Conservation (phyloP, 2,888 invertebrate genomes). For the Unio delphinus region DNA sequence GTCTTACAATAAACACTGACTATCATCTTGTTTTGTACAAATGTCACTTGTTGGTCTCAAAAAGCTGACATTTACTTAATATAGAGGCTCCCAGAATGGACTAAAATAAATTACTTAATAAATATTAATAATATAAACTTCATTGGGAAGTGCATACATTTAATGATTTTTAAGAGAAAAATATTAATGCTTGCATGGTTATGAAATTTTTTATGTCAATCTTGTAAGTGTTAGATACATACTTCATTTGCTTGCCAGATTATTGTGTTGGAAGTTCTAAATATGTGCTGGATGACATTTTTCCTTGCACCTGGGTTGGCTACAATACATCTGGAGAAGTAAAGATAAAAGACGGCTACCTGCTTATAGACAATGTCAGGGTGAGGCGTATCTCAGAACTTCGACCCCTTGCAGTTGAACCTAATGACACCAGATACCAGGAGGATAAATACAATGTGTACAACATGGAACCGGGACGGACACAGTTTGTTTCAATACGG, state of each 20-base stretch:
- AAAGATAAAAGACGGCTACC: conserved; percentile 27
- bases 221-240: background rate
- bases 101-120: too few relatives aligned
- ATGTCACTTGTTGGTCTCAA: too few relatives aligned
- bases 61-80: too few relatives aligned
- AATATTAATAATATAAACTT: too few relatives aligned
- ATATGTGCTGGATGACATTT: conserved; percentile 22
- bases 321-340: conserved; percentile 32
- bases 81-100: too few relatives aligned
- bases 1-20: too few relatives aligned
- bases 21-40: too few relatives aligned
- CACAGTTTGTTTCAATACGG: conserved; percentile 35
- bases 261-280: conserved; percentile 37
- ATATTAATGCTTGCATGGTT: too few relatives aligned
- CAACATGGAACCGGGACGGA: conserved; percentile 44
- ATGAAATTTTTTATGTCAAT: too few relatives aligned
- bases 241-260: conserved; percentile 21
- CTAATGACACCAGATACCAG: conserved; percentile 10
- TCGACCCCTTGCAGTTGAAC: conserved; percentile 13
- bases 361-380: conserved; percentile 19
- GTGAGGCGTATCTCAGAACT: conserved; percentile 29
- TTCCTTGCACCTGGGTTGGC: conserved; percentile 39
- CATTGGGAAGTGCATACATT: too few relatives aligned
- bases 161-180: too few relatives aligned
- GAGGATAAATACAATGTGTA: conserved; percentile 23